Percentiles rank a stretch among this genome's conserved stretches.
Evolutionary conservation across 2,113 vertebrate genomes (phyloP).

Genomic region (Acanthochromis polyacanthus): DNA sequence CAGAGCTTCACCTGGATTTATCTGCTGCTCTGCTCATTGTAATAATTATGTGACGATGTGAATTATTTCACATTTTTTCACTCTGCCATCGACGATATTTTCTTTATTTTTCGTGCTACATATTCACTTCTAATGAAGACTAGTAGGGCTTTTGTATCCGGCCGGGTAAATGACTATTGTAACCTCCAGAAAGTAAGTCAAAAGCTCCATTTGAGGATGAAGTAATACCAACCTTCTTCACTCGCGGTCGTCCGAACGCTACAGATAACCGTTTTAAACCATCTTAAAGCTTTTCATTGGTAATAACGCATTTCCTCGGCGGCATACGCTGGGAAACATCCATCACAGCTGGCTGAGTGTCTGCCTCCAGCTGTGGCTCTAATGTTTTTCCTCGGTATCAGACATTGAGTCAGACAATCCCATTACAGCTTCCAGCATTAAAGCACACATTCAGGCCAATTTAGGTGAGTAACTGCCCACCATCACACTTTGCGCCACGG

Average conservation of each 20-base stretch:
- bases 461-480: conserved; percentile 54
- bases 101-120: no score
- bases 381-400: conserved; percentile 56
- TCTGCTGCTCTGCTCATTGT: no score
- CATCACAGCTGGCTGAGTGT: conserved; percentile 26
- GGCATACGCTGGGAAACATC: conserved; percentile 25
- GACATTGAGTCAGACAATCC: conserved; percentile 57
- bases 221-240: neutral
- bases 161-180: no score
- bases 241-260: neutral
- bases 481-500: conserved; percentile 33
- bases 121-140: no score
- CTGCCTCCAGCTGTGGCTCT: conserved; percentile 53
- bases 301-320: conserved; percentile 24
- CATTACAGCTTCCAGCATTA: conserved; percentile 52
- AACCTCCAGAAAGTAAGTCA: no score
- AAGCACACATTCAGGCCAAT: conserved; percentile 45
- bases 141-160: no score
- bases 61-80: no score
- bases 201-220: no score
- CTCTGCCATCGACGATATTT: no score
- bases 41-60: no score
- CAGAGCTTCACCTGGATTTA: no score
- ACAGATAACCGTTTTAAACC: conserved; percentile 30
- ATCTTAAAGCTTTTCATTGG: conserved; percentile 43